Percentiles rank a stretch among this genome's conserved stretches.
Evolutionary conservation across 2,888 invertebrate species (phyloP).

Genomic region (Drosophila limbata): DNA sequence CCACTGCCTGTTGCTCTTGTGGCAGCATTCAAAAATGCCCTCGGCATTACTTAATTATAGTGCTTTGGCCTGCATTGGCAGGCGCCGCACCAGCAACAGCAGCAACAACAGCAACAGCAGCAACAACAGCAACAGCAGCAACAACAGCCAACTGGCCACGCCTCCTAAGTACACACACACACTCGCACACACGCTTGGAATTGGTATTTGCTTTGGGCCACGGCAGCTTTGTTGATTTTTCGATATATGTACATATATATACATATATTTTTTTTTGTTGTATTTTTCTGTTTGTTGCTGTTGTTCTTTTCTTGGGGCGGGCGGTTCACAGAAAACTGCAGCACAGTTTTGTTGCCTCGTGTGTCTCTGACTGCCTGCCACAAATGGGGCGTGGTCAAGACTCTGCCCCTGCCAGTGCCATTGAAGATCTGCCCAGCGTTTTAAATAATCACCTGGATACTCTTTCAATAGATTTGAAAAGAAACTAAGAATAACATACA

Average conservation of each 20-base stretch:
- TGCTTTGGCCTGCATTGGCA: conserved; percentile 78
- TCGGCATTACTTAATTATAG: conserved; percentile 84
- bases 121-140: conserved; percentile 37
- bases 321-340: conserved; percentile 12
- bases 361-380: conserved; percentile 33
- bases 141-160: conserved; percentile 71
- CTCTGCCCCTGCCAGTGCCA: conserved; percentile 13
- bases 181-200: conserved; percentile 1
- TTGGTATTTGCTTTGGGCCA: conserved; percentile 63
- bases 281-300: conserved; percentile 20
- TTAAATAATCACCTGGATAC: conserved; percentile 5
- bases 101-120: conserved; percentile 45
- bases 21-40: conserved; percentile 73
- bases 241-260: conserved; percentile 12
- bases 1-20: conserved; percentile 35
- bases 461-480: neutral
- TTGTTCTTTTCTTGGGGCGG: conserved; percentile 34
- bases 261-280: no score
- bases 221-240: conserved; percentile 53
- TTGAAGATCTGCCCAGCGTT: conserved; percentile 5
- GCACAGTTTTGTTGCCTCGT: conserved; percentile 10
- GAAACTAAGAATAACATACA: neutral
- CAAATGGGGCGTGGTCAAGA: conserved; percentile 47
- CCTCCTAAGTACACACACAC: conserved; percentile 49
- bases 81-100: conserved; percentile 62